Conservation (phyloP, 2,113 vertebrate species). For the Paracanthobrama guichenoti region DNA sequence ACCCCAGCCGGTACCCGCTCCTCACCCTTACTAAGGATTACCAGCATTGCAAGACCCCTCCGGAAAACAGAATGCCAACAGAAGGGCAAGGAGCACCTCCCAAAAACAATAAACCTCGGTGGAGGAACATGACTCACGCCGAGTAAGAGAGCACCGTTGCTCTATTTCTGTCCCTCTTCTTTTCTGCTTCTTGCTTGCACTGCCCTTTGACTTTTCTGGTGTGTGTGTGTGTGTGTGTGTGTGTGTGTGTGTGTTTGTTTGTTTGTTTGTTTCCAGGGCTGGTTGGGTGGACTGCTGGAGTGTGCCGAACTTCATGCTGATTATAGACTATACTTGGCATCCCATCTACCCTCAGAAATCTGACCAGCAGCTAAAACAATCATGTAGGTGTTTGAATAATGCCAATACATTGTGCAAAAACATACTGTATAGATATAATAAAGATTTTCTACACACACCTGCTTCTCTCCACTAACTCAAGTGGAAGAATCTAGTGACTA, state of each 20-base stretch:
- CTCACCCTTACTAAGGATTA: slow-evolving; percentile 93
- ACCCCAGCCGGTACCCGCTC: slow-evolving; percentile 95
- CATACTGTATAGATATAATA: neutral
- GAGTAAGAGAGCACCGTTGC: slow-evolving; percentile 78
- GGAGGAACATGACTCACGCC: slow-evolving; percentile 94
- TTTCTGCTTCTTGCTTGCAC: neutral
- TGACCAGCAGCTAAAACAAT: slow-evolving; percentile 94
- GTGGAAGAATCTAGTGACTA: no score
- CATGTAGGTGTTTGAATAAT: slow-evolving; percentile 77
- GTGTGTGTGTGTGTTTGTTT: slow-evolving; percentile 36
- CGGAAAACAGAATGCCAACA: slow-evolving; percentile 81
- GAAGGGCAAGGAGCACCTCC: slow-evolving; percentile 81
- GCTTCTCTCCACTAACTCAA: no score
- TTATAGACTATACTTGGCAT: slow-evolving; percentile 97
- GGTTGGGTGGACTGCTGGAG: slow-evolving; percentile 99
- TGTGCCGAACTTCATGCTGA: slow-evolving; percentile 91
- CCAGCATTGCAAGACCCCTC: slow-evolving; percentile 82
- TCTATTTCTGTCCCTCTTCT: neutral
- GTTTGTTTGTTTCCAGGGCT: slow-evolving; percentile 71
- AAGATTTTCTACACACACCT: no score
- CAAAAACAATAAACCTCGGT: slow-evolving; percentile 82
- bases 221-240: slow-evolving; percentile 22
- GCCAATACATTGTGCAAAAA: neutral
- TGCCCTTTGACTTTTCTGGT: neutral
- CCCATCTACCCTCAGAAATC: slow-evolving; percentile 97